Percentiles rank a stretch among this genome's conserved stretches.
Conservation (phyloP, 2,113 vertebrate species). For the Vulpes vulpes region DNA sequence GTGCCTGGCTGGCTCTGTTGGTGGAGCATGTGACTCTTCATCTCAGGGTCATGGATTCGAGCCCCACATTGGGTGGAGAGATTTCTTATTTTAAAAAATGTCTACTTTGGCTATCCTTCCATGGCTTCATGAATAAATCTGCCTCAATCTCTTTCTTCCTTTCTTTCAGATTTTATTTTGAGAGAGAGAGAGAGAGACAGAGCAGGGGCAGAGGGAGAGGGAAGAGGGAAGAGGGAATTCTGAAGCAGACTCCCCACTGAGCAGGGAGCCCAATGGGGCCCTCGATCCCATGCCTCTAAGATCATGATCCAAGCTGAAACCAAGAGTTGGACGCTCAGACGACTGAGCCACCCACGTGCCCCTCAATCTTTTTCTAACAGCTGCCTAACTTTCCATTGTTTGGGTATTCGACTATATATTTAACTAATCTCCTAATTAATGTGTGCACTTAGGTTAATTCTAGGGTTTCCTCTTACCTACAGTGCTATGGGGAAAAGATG, state of each 20-base stretch:
- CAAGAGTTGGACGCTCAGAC: neutral
- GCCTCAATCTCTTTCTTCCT: neutral
- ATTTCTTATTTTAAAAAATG: neutral
- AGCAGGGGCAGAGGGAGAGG: neutral
- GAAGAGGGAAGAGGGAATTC: neutral
- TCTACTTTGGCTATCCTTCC: neutral
- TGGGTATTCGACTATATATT: neutral
- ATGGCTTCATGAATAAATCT: neutral
- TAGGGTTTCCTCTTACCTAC: neutral
- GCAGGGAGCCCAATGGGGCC: too few species aligned
- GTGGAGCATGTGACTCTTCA: neutral
- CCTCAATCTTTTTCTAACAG: neutral
- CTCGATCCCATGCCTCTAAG: neutral
- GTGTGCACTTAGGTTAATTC: neutral
- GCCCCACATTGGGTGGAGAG: neutral
- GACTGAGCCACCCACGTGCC: neutral
- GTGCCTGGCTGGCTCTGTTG: neutral
- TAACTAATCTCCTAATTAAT: neutral
- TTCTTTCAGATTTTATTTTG: neutral
- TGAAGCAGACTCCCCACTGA: neutral
- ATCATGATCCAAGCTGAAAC: neutral
- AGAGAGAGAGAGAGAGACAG: neutral
- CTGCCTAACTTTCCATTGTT: neutral
- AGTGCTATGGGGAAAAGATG: neutral
- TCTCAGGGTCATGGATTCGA: neutral